These are phyloP conservation scores for Callyntrura guangdongensis DNA, from an alignment of 2,888 invertebrate species.

Conservation along the genomic window DNA sequence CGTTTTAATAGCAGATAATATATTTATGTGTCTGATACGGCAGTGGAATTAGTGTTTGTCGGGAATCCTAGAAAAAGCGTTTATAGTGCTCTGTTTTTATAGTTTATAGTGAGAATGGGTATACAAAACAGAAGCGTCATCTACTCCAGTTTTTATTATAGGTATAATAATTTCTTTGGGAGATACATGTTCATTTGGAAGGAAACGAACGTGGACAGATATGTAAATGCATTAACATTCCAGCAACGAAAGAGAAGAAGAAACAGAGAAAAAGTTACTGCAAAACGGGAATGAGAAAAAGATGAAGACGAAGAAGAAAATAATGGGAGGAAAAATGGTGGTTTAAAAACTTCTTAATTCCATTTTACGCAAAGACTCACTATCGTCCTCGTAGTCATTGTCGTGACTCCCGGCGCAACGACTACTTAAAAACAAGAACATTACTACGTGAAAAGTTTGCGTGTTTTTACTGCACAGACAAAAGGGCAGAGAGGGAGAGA, in stretches of 20 bases:
- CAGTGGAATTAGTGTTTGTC: too few relatives aligned
- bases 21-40: too few relatives aligned
- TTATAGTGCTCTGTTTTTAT: too few relatives aligned
- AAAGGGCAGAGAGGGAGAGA: not conserved
- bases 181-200: not conserved
- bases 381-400: not conserved
- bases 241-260: conserved; percentile 17
- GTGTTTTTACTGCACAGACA: not conserved
- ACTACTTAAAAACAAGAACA: not conserved
- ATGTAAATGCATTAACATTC: conserved; percentile 67
- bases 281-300: not conserved
- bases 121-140: not conserved
- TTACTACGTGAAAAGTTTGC: conserved; percentile 26
- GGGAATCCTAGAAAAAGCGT: too few relatives aligned
- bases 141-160: too few relatives aligned
- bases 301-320: conserved; percentile 41
- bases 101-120: not conserved
- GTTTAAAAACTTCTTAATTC: conserved; percentile 68
- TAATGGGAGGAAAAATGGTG: conserved; percentile 53
- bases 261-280: not conserved
- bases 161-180: not conserved
- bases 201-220: not conserved
- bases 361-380: conserved; percentile 42
- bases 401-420: not conserved
- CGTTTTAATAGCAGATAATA: too few relatives aligned